Evolutionary conservation across 1,140 invertebrate genomes (phyloP), one percentile per base, ranked within the genome.

Genomic region (Belonocnema kinseyi): DNA sequence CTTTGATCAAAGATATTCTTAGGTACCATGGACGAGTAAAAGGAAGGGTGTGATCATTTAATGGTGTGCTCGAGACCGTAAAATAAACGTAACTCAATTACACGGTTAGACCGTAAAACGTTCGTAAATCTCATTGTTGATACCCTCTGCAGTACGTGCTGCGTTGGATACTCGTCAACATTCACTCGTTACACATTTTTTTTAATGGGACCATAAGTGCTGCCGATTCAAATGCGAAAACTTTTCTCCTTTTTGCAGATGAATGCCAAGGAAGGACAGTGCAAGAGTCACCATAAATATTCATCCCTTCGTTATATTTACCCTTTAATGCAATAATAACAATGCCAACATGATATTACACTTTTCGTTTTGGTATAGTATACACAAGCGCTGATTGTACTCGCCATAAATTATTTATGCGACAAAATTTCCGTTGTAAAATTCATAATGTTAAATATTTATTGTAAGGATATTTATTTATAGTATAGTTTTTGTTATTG

Each of bases 261-360:
- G 54, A 14, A 53, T 74, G 19, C 19, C 51, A 58, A 14, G 61
- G 11, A 51, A 26, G 33, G 75, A 52, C 54, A 17, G 75, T 54
- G 75, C 51, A 61, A 61, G 46, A 51, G 72, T 21, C 72, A 80
- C 74, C 80, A 85, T 85, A 85, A 85, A 85, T 85, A 85, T 85
- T 85, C 81, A 85, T 84, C 77, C 74, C 78, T 78, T 85, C 83
- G 83, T 85, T 84, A 85, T 83, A 82, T 84, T 84, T 82, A 78
- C 77, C 80, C 80, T 85, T 84, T 85, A 76, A 66, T 66, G 40
- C 61, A 66, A 66, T 66, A 66, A 66, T 66, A 66, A 66, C 61
- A 66, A 66, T 40, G 61, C 61, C 14, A 66, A 66, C 61, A 16
- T 26, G 56, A 14, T 16, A 66, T 40, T 21, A 56, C 53, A 40